Evolutionary conservation across 2,797 vertebrate genomes (phyloP), one percentile per base, ranked within the genome.

Genomic region (Artibeus jamaicensis): DNA sequence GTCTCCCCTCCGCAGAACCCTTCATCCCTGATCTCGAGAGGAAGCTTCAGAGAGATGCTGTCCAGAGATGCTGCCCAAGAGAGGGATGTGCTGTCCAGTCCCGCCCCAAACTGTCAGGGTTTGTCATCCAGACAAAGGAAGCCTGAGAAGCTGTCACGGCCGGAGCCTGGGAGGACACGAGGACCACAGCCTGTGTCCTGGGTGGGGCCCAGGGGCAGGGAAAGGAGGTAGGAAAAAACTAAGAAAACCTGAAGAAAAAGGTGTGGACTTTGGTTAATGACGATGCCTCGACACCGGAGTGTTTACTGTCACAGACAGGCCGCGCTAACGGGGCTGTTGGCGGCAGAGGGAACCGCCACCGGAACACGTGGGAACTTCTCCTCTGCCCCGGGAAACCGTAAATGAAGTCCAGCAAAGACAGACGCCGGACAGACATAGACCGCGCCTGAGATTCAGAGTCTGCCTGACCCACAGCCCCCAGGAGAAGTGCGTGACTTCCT

Each of bases 361-460:
- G 16, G 21, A 21, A 1, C 7, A 0, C 2, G 1, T 1, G 14
- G 6, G 18, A 32, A 26, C 48, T 2, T 11, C 1, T 8, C 9
- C 4, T 21, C 18, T 18, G 0, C 3, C 11, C 16, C 24, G 5
- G 42, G 21, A 46, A 68, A n/a, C n/a, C 62, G 29, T 5, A 83
- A 76, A 16, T 3, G 14, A 87, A 29, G 24, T 48, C 34, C 24
- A 0, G 65, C 53, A 29, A 50, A 79, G 68, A 46, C 6, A 24
- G 34, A 19, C 12, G 5, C 0, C 0, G 22, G n/a, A 22, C 18
- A 26, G 26, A 32, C 42, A 29, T 14, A 1, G 2, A 15, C n/a
- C 42, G 0, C 9, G 14, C 32, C 1, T 16, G 12, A 59, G 84
- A 67, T 29, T 9, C 26, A 32, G 8, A 0, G 0, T 26, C 39